Percentiles rank a stretch among this genome's conserved stretches.
Conservation (phyloP, 2,888 invertebrate genomes). For the Xanthia togata region DNA sequence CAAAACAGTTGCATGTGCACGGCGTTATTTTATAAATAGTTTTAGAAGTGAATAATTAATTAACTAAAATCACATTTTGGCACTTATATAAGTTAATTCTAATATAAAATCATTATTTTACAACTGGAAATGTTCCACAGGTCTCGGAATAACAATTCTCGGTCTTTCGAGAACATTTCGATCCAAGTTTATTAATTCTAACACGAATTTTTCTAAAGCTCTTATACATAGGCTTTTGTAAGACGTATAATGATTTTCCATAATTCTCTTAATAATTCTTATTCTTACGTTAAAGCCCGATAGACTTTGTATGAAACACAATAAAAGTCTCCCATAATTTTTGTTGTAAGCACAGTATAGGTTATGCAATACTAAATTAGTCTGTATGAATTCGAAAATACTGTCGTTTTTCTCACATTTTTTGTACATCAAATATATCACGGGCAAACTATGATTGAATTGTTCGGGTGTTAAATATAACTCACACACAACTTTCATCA, state of each 20-base stretch:
- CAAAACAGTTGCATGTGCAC: background rate
- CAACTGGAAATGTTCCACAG: slow-evolving; percentile 23
- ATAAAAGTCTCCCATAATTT: slow-evolving; percentile 38
- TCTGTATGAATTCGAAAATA: slow-evolving; percentile 21
- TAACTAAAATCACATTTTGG: background rate
- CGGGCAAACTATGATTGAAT: slow-evolving; percentile 27
- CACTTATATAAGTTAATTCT: background rate
- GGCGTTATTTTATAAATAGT: background rate
- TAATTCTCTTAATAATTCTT: slow-evolving; percentile 15
- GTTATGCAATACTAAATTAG: slow-evolving; percentile 13
- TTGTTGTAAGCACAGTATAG: slow-evolving; percentile 29
- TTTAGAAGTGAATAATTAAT: background rate
- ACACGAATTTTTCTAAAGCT: slow-evolving; percentile 23
- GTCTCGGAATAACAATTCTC: slow-evolving; percentile 47
- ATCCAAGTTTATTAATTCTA: slow-evolving; percentile 17
- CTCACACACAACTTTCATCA: slow-evolving; percentile 24
- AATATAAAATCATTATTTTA: slow-evolving; percentile 4
- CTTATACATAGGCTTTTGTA: slow-evolving; percentile 38
- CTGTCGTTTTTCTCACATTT: slow-evolving; percentile 25
- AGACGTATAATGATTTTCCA: slow-evolving; percentile 32
- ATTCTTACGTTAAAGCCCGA: slow-evolving; percentile 26
- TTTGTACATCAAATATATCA: slow-evolving; percentile 40
- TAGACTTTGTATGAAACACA: slow-evolving; percentile 44
- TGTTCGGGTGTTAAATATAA: slow-evolving; percentile 3
- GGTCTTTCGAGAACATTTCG: slow-evolving; percentile 16